phyloP scores from a whole-genome alignment of 2,888 invertebrate species.

The Schizotus pectinicornis region DNA sequence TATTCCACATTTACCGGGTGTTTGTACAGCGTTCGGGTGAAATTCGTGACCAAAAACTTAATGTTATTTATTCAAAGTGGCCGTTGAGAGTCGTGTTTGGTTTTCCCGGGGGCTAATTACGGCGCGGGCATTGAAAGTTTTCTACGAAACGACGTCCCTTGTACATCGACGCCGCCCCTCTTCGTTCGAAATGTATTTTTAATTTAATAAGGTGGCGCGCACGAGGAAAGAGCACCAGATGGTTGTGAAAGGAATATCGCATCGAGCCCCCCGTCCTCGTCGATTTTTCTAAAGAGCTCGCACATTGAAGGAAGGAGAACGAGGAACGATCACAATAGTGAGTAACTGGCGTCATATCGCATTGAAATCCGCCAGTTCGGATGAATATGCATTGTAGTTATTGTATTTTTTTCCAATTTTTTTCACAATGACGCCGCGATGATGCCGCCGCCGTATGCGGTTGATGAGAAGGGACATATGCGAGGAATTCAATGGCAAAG shows the following conservation, averaged over 20 bases:
- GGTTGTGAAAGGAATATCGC: slow-evolving; percentile 34
- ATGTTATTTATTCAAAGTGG: slow-evolving; percentile 21
- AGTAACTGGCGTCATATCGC: slow-evolving; percentile 25
- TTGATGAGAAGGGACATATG: slow-evolving; percentile 16
- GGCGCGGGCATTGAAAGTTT: no score
- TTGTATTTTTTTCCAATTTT: slow-evolving; percentile 25
- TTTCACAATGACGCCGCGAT: slow-evolving; percentile 18
- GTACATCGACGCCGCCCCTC: neutral
- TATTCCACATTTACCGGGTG: slow-evolving; percentile 18
- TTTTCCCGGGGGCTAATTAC: slow-evolving; percentile 12
- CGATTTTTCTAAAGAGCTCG: slow-evolving; percentile 13
- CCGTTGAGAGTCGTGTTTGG: slow-evolving; percentile 22
- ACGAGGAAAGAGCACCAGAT: slow-evolving; percentile 27
- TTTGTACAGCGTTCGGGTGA: slow-evolving; percentile 25
- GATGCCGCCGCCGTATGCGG: slow-evolving; percentile 11
- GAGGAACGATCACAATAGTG: slow-evolving; percentile 16
- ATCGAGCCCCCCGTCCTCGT: slow-evolving; percentile 23
- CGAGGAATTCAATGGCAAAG: slow-evolving; percentile 1
- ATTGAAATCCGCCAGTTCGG: slow-evolving; percentile 22
- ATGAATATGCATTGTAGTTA: slow-evolving; percentile 26
- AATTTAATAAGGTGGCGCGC: slow-evolving; percentile 40
- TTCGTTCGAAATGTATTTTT: slow-evolving; percentile 39
- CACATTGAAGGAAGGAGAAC: slow-evolving; percentile 10
- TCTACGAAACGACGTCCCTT: no score
- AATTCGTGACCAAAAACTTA: slow-evolving; percentile 29